Percentiles rank a stretch among this genome's conserved stretches.
Conservation (phyloP, 2,113 vertebrate genomes). For the Austrofundulus limnaeus region DNA sequence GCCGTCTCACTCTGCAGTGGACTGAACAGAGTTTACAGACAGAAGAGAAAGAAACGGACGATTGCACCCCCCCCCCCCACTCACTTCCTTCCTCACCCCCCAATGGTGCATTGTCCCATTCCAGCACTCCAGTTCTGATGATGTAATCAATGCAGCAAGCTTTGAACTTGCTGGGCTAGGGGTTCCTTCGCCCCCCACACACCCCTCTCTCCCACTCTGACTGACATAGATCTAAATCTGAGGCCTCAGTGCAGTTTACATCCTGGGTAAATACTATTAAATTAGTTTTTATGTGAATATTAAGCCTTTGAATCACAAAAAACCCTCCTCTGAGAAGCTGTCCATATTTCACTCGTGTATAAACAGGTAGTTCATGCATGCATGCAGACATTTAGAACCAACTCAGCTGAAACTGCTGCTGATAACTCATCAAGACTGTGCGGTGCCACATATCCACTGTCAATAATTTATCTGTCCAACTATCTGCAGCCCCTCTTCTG, state of each 20-base stretch:
- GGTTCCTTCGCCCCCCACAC: conserved; percentile 44
- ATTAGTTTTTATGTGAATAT: conserved; percentile 24
- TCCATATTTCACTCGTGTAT: conserved; percentile 33
- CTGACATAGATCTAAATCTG: conserved; percentile 40
- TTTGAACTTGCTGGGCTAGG: conserved; percentile 79
- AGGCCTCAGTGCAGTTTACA: conserved; percentile 47
- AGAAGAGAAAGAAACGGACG: conserved; percentile 22
- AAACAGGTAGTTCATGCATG: conserved; percentile 26
- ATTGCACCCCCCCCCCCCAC: conserved; percentile 1
- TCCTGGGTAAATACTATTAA: conserved; percentile 33
- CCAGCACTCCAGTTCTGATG: conserved; percentile 78
- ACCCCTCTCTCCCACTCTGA: conserved; percentile 1
- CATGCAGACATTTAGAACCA: conserved; percentile 36
- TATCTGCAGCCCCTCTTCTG: conserved; percentile 34
- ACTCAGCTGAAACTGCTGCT: conserved; percentile 31
- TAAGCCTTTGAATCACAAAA: conserved; percentile 18
- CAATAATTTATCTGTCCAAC: conserved; percentile 43
- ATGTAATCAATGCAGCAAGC: conserved; percentile 87
- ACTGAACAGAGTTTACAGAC: conserved; percentile 48
- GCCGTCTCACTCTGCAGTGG: conserved; percentile 41
- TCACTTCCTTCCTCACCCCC: conserved; percentile 16
- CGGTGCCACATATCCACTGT: conserved; percentile 58
- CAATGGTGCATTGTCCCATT: conserved; percentile 83
- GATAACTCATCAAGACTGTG: conserved; percentile 37
- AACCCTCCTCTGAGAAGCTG: conserved; percentile 26